Base-by-base conservation (phyloP, 2,113 vertebrate species). In the Barbus barbus region DNA sequence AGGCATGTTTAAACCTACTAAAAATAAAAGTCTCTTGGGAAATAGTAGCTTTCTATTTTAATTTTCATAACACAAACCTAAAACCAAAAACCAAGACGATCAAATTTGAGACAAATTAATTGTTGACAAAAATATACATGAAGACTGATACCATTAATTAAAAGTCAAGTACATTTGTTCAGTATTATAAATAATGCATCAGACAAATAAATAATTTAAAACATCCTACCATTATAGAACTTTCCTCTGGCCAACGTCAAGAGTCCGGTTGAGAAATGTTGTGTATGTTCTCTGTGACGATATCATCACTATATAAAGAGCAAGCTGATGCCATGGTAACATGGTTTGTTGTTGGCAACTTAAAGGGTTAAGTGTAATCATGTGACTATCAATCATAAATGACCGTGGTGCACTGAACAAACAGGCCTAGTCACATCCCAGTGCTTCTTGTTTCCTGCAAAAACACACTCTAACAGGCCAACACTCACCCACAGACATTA, bases 161-260 rank as follows among this genome's bases (percentile, higher is more conserved):
- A 58, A 36, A 69, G 9, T 65, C 22, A 46, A 20, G 38, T 28
- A 22, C 16, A 48, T 16, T 81, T 20, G 16, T 69, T 69, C 18
- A 18, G 0, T 51, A 7, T 36, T 24, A 18, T n/a, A 69, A 48
- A 48, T 71, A 33, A 33, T 33, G 16, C 20, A 53, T 41, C 4
- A 65, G 22, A 67, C n/a, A 46, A 48, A 65, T 33, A 24, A 22
- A 63, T 63, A 5, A 36, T 53, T 24, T 63, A 13, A 85, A 76
- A 61, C 20, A 18, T 6, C 88, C 85, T 87, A 91, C 91, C 91
- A 91, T 92, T 78, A 36, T 90, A 22, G 11, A 24, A 56, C 3
- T 81, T 87, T 82, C 73, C 56, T 74, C 38, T 38, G 65, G 36
- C 72, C n/a, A 56, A 75, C 28, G 83, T 81, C 74, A 81, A 61